Conservation (phyloP, 2,888 invertebrate genomes). For the Dasypolia templi region DNA sequence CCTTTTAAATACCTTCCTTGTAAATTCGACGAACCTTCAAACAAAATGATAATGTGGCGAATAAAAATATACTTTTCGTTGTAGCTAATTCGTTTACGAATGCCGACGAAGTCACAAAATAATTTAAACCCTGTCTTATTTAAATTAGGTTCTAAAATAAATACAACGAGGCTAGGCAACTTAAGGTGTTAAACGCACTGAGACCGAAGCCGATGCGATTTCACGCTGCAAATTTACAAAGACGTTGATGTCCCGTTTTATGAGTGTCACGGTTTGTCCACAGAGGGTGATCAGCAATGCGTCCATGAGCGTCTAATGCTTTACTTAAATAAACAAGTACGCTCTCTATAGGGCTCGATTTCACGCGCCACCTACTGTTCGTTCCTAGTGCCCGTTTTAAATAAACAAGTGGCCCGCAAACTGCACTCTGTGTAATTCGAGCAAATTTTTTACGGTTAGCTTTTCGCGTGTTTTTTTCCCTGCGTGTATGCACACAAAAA, state of each 20-base stretch:
- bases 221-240: conserved; percentile 46
- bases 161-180: conserved; percentile 77
- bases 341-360: conserved; percentile 45
- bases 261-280: conserved; percentile 39
- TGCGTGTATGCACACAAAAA: conserved; percentile 2
- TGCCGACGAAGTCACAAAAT: conserved; percentile 84
- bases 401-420: conserved; percentile 56
- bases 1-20: too few relatives aligned
- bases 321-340: conserved; percentile 58
- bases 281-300: conserved; percentile 48
- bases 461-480: conserved; percentile 47
- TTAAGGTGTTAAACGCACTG: conserved; percentile 51
- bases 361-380: conserved; percentile 33
- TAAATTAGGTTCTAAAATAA: conserved; percentile 89
- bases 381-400: conserved; percentile 46
- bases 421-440: conserved; percentile 49
- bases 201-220: conserved; percentile 40
- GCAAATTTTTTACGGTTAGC: conserved; percentile 43
- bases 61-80: conserved; percentile 77
- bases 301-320: conserved; percentile 45
- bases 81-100: conserved; percentile 87
- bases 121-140: conserved; percentile 87
- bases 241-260: conserved; percentile 45
- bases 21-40: too few relatives aligned
- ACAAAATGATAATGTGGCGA: conserved; percentile 74